A percentile compares a stretch with the other conserved stretches of the same genome.
Evolutionary conservation across 2,113 vertebrate genomes (phyloP).

Genomic region (Plecturocebus donacophilus): DNA sequence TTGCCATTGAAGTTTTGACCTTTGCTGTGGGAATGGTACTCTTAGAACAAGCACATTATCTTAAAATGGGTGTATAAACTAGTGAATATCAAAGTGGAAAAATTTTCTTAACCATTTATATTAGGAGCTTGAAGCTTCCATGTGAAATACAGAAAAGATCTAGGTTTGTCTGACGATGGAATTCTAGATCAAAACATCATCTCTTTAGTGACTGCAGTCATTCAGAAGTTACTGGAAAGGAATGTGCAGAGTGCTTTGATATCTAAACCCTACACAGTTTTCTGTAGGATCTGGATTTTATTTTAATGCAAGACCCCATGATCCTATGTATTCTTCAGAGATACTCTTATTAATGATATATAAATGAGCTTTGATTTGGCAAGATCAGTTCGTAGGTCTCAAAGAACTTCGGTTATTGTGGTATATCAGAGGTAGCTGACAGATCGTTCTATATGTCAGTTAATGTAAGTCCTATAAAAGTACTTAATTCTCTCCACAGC

Average conservation of each 20-base stretch:
- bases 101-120: neutral
- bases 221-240: neutral
- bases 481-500: neutral
- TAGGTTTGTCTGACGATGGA: neutral
- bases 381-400: neutral
- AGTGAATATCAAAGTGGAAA: neutral
- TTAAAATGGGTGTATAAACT: neutral
- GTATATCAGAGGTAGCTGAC: neutral
- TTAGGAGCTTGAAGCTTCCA: neutral
- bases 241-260: neutral
- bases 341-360: neutral
- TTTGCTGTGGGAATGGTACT: slow-evolving; percentile 7
- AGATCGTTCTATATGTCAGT: neutral
- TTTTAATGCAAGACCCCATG: neutral
- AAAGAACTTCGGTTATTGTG: neutral
- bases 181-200: slow-evolving; percentile 12
- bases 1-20: neutral
- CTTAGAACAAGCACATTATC: neutral
- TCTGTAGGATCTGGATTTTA: neutral
- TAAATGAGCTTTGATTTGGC: neutral
- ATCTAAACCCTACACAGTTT: neutral
- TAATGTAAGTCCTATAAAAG: neutral
- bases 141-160: neutral
- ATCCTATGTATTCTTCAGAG: neutral
- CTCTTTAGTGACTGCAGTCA: neutral